Evolutionary conservation across 2,888 invertebrate species (phyloP).

Genomic region (Nymphalis c-album): DNA sequence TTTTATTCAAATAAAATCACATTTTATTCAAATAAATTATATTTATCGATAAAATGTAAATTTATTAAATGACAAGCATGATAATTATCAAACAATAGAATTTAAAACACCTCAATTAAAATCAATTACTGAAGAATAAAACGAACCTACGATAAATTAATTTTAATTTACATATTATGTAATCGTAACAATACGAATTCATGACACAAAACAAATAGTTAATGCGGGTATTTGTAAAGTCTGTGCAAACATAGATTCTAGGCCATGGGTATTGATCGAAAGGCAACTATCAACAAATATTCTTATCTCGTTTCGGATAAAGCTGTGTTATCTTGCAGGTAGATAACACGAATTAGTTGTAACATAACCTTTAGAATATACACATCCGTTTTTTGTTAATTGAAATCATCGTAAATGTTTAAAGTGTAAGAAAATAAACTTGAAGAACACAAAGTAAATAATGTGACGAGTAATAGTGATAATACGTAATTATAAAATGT

Average conservation of each 20-base stretch:
- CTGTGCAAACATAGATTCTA: conserved; percentile 43
- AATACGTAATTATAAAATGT: not conserved
- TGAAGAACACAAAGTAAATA: not conserved
- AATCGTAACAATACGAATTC: conserved; percentile 1
- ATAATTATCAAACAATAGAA: not conserved
- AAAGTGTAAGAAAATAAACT: conserved; percentile 8
- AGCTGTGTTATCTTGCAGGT: conserved; percentile 56
- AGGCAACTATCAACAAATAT: conserved; percentile 46
- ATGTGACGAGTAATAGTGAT: not conserved
- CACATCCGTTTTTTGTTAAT: conserved; percentile 20
- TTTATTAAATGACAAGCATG: too few relatives aligned
- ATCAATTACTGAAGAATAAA: not conserved
- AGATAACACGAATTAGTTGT: conserved; percentile 48
- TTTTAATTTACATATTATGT: not conserved
- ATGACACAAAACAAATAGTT: conserved; percentile 16
- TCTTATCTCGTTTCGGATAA: conserved; percentile 56
- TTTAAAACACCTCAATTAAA: not conserved
- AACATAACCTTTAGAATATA: conserved; percentile 39
- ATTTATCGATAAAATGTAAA: too few relatives aligned
- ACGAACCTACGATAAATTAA: not conserved
- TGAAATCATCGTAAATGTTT: not conserved
- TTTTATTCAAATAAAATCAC: too few relatives aligned
- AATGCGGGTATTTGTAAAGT: conserved; percentile 35
- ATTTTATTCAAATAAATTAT: too few relatives aligned
- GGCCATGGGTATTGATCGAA: conserved; percentile 48